A percentile compares a stretch with the other conserved stretches of the same genome.
Conservation (phyloP, 2,797 vertebrate species). For the Chrysolophus pictus region DNA sequence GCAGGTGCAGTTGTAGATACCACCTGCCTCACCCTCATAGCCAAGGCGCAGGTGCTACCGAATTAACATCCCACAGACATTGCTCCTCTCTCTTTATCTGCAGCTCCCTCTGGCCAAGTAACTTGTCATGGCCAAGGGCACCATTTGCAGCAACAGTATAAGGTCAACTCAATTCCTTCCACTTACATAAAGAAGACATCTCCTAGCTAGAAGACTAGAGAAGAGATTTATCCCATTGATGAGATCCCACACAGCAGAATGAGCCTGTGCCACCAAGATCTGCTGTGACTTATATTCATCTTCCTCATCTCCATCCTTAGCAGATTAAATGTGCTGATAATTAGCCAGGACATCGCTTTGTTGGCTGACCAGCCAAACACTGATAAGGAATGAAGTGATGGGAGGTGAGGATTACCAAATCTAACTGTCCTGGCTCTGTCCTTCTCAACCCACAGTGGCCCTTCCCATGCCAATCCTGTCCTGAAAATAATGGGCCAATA, state of each 20-base stretch:
- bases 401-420: background rate
- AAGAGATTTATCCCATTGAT: background rate
- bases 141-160: background rate
- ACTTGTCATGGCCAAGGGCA: background rate
- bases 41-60: background rate
- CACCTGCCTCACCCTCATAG: background rate
- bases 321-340: background rate
- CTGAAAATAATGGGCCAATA: background rate
- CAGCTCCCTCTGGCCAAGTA: background rate
- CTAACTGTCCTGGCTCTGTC: background rate
- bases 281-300: background rate
- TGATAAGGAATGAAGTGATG: background rate
- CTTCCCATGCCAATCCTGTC: background rate
- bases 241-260: background rate
- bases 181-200: background rate
- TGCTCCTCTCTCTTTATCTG: background rate
- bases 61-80: background rate
- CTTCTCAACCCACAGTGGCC: background rate
- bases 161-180: background rate
- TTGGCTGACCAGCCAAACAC: background rate
- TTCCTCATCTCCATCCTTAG: background rate
- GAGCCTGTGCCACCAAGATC: background rate
- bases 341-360: background rate
- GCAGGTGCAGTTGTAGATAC: background rate
- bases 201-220: background rate